These are phyloP conservation scores for Junonia oenone DNA, from an alignment of 2,888 invertebrate genomes.

Conservation along the genomic window DNA sequence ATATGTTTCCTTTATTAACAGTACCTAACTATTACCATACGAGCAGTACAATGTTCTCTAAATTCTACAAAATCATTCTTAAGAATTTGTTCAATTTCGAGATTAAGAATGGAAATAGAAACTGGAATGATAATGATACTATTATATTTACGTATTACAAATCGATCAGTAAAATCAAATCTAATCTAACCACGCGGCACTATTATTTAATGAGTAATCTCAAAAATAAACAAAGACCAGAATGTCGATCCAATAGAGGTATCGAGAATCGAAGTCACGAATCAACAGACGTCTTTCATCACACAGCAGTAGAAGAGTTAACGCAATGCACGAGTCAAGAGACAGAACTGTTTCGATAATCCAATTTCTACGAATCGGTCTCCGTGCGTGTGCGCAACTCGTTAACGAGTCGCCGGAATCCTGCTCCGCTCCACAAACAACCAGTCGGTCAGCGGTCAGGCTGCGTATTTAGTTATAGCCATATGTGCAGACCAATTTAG, in stretches of 20 bases:
- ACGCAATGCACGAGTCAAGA: conserved; percentile 14
- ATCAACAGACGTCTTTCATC: not conserved
- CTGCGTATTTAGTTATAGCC: conserved; percentile 32
- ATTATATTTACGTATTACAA: no score
- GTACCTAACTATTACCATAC: no score
- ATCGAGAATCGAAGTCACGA: not conserved
- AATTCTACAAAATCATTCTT: no score
- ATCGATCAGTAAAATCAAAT: no score
- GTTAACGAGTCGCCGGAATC: conserved; percentile 64
- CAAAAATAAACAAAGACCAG: no score
- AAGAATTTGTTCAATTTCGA: no score
- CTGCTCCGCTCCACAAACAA: conserved; percentile 51
- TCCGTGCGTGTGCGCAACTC: conserved; percentile 59
- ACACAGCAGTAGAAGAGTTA: not conserved
- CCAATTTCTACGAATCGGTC: conserved; percentile 50
- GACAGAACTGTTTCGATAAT: conserved; percentile 32
- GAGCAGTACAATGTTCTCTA: no score
- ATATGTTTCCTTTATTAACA: no score
- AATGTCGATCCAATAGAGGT: not conserved
- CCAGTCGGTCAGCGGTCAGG: conserved; percentile 38
- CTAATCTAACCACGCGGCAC: no score
- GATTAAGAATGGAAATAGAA: no score
- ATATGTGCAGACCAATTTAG: conserved; percentile 34
- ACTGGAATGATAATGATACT: no score
- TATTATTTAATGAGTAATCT: no score